phyloP scores from a whole-genome alignment of 1,140 invertebrate species.

The Helicoverpa zea region DNA sequence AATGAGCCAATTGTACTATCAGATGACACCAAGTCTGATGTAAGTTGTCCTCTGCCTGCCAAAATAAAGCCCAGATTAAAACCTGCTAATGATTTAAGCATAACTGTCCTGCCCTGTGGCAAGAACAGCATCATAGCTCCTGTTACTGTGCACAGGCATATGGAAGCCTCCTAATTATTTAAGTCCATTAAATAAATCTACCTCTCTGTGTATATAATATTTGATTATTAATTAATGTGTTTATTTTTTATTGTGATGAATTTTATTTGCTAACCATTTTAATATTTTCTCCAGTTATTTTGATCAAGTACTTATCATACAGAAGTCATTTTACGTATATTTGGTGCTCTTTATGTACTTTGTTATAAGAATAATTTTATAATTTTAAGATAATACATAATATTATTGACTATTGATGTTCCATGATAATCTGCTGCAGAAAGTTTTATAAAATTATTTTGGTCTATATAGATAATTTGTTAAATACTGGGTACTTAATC shows the following conservation, averaged over 20 bases:
- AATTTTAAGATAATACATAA: constrained; percentile 34
- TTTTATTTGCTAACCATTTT: constrained; percentile 54
- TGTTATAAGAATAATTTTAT: constrained; percentile 43
- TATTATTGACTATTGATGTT: constrained; percentile 40
- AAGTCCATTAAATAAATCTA: constrained; percentile 65
- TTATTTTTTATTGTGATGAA: constrained; percentile 53
- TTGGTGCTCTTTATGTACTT: constrained; percentile 53
- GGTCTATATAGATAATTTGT: constrained; percentile 41
- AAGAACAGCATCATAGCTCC: constrained; percentile 93
- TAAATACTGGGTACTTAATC: constrained; percentile 47
- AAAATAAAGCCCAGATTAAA: constrained; percentile 87
- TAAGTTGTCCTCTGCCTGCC: constrained; percentile 88
- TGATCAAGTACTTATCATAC: constrained; percentile 35
- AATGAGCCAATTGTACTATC: constrained; percentile 88
- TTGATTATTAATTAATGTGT: constrained; percentile 40
- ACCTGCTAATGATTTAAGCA: constrained; percentile 70
- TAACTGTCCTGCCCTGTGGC: constrained; percentile 85
- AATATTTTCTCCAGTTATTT: constrained; percentile 26
- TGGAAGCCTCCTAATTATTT: constrained; percentile 89
- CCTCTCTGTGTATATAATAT: constrained; percentile 78
- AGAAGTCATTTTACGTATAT: constrained; percentile 45
- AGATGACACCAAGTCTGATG: constrained; percentile 89
- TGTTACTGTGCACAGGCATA: constrained; percentile 95
- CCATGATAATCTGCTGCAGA: constrained; percentile 24
- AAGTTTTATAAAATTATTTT: constrained; percentile 26